Percentiles rank a stretch among this genome's conserved stretches.
Conservation (phyloP, 2,113 vertebrate species). For the Malurus cyaneus region DNA sequence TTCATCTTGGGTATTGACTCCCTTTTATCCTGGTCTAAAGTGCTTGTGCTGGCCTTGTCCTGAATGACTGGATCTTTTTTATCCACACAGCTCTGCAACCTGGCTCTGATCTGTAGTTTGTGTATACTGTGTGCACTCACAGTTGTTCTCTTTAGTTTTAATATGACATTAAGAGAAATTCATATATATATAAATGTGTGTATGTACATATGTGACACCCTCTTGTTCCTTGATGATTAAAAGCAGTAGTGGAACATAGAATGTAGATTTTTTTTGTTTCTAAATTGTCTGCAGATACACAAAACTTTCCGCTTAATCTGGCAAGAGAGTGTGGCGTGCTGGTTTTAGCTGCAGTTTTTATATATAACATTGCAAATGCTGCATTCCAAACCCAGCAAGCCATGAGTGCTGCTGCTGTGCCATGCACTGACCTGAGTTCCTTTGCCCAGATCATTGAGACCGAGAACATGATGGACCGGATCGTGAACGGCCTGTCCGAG, state of each 20-base stretch:
- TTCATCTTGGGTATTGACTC: neutral
- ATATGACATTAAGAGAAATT: neutral
- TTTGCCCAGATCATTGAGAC: constrained; percentile 94
- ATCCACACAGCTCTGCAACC: neutral
- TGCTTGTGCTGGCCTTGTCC: neutral
- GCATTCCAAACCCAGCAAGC: neutral
- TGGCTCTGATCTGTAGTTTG: neutral
- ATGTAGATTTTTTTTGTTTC: neutral
- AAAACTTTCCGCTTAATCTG: neutral
- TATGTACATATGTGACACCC: neutral
- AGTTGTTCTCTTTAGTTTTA: neutral
- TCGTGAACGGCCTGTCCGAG: constrained; percentile 96
- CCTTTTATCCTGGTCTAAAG: neutral
- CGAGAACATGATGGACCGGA: constrained; percentile 99
- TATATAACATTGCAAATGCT: neutral
- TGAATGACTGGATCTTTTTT: neutral
- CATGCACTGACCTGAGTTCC: constrained; percentile 41
- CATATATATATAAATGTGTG: neutral
- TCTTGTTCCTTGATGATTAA: neutral
- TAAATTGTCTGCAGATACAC: neutral
- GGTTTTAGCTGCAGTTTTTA: neutral
- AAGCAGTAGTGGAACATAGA: neutral
- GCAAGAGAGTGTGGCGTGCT: neutral
- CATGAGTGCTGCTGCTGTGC: neutral
- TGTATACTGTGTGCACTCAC: neutral